phyloP scores from a whole-genome alignment of 2,888 invertebrate genomes.

The Scotopteryx bipunctaria region DNA sequence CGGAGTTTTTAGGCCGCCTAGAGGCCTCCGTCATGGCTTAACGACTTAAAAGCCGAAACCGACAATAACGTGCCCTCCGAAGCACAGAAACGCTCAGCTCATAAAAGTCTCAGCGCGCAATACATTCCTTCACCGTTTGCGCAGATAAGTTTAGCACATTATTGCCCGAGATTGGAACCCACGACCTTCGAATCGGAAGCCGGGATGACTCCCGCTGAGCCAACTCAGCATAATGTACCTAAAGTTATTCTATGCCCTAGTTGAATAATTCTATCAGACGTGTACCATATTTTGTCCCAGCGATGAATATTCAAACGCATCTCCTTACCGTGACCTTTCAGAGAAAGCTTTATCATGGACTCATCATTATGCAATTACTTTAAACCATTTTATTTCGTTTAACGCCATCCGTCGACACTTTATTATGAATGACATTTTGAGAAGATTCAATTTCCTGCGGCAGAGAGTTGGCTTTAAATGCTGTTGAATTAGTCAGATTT shows the following conservation, averaged over 20 bases:
- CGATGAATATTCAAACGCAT: slow-evolving; percentile 36
- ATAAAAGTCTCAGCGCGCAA: no score
- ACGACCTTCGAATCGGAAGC: no score
- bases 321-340: slow-evolving; percentile 14
- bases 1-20: no score
- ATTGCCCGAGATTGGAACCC: no score
- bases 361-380: slow-evolving; percentile 35
- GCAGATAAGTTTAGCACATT: no score
- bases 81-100: no score
- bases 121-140: no score
- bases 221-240: no score
- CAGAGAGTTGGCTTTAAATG: slow-evolving; percentile 1
- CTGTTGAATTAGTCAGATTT: neutral
- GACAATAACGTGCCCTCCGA: no score
- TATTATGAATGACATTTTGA: slow-evolving; percentile 34
- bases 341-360: slow-evolving; percentile 13
- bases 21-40: no score
- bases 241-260: slow-evolving; percentile 15
- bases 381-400: slow-evolving; percentile 25
- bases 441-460: slow-evolving; percentile 30
- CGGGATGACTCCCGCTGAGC: no score
- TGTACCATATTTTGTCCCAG: slow-evolving; percentile 25
- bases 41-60: no score
- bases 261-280: slow-evolving; percentile 26
- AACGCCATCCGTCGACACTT: slow-evolving; percentile 28